Evolutionary conservation across 2,888 invertebrate species (phyloP).

Genomic region (Schrankia costaestrigalis): DNA sequence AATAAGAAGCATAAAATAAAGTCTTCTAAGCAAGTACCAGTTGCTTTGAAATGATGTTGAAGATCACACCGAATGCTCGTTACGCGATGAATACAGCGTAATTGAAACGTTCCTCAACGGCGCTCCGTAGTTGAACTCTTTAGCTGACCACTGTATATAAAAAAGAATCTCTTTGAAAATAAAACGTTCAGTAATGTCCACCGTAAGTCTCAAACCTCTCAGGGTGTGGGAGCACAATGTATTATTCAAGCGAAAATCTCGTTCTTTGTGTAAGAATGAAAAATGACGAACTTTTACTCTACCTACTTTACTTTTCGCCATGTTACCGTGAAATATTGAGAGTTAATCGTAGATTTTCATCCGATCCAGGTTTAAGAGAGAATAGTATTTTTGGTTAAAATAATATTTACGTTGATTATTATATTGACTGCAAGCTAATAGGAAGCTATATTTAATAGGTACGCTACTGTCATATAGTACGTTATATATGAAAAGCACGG

Average conservation of each 20-base stretch:
- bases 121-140: constrained; percentile 49
- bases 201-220: constrained; percentile 20
- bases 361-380: too few species aligned
- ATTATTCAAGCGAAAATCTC: constrained; percentile 42
- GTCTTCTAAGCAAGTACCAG: constrained; percentile 20
- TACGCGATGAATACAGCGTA: constrained; percentile 57
- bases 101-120: constrained; percentile 50
- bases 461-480: too few species aligned
- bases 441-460: too few species aligned
- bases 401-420: too few species aligned
- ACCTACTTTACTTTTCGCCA: too few species aligned
- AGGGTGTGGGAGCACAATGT: constrained; percentile 32
- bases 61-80: constrained; percentile 48
- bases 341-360: neutral
- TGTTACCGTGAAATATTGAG: too few species aligned
- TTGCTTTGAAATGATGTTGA: constrained; percentile 36
- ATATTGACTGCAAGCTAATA: too few species aligned
- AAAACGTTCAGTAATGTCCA: constrained; percentile 13
- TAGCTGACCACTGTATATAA: constrained; percentile 40
- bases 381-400: too few species aligned
- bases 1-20: constrained; percentile 14
- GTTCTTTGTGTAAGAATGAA: constrained; percentile 32
- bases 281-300: constrained; percentile 31
- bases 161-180: constrained; percentile 17
- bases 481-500: too few species aligned